Evolutionary conservation across 1,140 invertebrate genomes (phyloP), one percentile per base, ranked within the genome.

Genomic region (Drosophila albomicans): DNA sequence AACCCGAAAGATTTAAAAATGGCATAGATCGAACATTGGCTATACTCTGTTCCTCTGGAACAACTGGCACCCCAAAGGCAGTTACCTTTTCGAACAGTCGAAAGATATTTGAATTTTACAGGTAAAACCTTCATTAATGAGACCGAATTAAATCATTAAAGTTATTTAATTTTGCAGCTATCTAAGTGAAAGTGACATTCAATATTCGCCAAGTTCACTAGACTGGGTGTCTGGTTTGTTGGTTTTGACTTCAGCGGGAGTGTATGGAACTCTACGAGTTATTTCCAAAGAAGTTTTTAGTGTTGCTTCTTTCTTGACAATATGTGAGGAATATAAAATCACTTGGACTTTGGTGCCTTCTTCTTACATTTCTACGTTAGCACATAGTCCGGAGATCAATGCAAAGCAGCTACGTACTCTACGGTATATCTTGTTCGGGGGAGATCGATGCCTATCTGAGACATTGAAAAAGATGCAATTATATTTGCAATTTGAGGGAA

Each of bases 31-130:
- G 90, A 43, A 81, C 57, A 0, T 75, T 93, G 8, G 91, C 92
- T 7, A 93, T 94, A 77, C 79, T 93, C 15, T 93, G 92, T 69
- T 94, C 96, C 1, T 96, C 95, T 48, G 96, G 96, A 4, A 96
- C 96, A 3, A 96, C 96, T 25, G 96, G 96, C 62, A 91, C 94
- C 13, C 96, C 96, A 1, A 97, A 97, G 92, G 96, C 96, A 13
- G 96, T 96, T 0, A 95, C 96, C 92, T 92, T 96, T n/a, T 95
- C 95, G 1, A 95, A 96, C 78, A 78, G 78, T 32, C 72, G 64
- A 0, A 68, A 59, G 3, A 75, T 89, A 0, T 46, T 89, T 0
- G 13, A 48, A 0, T 7, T 5, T 6, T 38, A n/a, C 15, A 16
- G 49, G 81, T 84, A 28, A 45, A 25, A 25, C 0, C 20, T 25